phyloP scores from a whole-genome alignment of 1,140 invertebrate species.

The Drosophila neocordata region DNA sequence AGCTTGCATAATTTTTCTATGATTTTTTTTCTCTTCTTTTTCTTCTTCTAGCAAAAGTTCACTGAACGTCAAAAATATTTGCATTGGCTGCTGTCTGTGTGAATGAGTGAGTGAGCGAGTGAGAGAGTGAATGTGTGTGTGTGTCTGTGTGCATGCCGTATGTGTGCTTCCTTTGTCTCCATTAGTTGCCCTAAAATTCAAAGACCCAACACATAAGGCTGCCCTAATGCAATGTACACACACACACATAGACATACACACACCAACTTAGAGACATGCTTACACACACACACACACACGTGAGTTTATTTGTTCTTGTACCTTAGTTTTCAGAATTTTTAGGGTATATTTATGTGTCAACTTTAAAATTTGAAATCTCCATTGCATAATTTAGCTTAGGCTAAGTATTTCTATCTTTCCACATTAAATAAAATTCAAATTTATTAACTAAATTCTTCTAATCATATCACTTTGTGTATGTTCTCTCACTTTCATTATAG shows the following conservation, averaged over 20 bases:
- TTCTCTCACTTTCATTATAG: too few species aligned
- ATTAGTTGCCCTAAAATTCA: conserved; percentile 34
- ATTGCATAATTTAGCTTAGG: too few species aligned
- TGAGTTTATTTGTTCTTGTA: background rate
- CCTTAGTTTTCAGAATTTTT: background rate
- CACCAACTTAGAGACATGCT: background rate
- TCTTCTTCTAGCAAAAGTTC: conserved; percentile 66
- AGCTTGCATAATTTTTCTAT: conserved; percentile 74
- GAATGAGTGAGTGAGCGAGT: conserved; percentile 14
- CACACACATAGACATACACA: background rate
- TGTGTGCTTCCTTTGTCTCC: conserved; percentile 59
- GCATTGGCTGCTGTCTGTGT: conserved; percentile 47
- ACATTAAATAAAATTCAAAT: too few species aligned
- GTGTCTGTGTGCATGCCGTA: conserved; percentile 47
- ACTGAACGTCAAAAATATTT: conserved; percentile 82
- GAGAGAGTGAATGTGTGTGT: conserved; percentile 12
- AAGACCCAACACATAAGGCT: conserved; percentile 13
- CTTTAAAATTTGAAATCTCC: background rate
- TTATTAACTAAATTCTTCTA: too few species aligned
- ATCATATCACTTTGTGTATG: too few species aligned
- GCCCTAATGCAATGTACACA: conserved; percentile 31
- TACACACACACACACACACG: background rate
- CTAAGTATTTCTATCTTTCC: too few species aligned
- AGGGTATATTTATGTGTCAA: background rate
- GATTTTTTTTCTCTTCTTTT: background rate